Evolutionary conservation across 2,113 vertebrate genomes (phyloP).

Genomic region (Noctilio leporinus): DNA sequence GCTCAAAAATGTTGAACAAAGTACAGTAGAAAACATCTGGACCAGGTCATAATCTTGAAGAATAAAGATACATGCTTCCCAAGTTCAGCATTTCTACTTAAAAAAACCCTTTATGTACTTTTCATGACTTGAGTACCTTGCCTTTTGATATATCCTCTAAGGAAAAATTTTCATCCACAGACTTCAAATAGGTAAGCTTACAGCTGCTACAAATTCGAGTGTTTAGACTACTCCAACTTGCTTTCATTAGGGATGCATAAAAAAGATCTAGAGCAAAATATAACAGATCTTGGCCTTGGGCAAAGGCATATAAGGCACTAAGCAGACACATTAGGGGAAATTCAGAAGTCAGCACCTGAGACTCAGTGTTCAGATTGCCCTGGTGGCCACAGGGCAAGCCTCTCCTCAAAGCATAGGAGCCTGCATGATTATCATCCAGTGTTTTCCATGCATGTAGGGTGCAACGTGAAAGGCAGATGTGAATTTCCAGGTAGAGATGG

Average conservation of each 20-base stretch:
- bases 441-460: not conserved
- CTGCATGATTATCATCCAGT: not conserved
- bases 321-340: constrained; percentile 23
- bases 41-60: not conserved
- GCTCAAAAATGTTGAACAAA: not conserved
- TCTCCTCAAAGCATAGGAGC: not conserved
- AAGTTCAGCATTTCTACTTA: not conserved
- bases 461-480: not conserved
- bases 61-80: not conserved
- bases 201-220: constrained; percentile 51
- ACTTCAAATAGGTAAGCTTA: constrained; percentile 62
- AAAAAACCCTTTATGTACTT: not conserved
- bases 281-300: constrained; percentile 61
- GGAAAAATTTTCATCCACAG: constrained; percentile 43
- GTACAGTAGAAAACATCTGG: constrained; percentile 28
- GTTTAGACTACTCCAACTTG: constrained; percentile 41
- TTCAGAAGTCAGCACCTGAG: not conserved
- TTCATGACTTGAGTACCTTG: constrained; percentile 38
- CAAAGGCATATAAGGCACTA: constrained; percentile 31
- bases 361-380: not conserved
- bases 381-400: not conserved
- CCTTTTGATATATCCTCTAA: constrained; percentile 2
- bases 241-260: constrained; percentile 68
- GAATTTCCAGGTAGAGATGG: not conserved
- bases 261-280: constrained; percentile 61